Base-by-base conservation (phyloP, 2,797 vertebrate genomes). In the Characodon lateralis region DNA sequence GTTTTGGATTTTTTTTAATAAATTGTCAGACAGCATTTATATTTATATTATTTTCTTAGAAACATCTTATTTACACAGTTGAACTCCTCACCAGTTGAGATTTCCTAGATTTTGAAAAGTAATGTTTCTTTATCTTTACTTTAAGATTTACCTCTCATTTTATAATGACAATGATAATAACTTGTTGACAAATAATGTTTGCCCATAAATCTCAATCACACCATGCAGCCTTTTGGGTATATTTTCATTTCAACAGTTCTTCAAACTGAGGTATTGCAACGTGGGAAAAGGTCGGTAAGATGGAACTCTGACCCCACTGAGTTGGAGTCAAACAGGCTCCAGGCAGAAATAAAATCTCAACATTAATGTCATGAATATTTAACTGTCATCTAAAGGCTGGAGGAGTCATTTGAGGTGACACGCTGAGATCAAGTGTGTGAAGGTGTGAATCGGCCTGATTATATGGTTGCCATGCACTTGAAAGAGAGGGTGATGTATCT, bases 401-500 rank as follows among this genome's bases (percentile, higher is more conserved):
- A 35, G 88, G 76, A 90, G 86, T 73, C 43, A 82, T 72, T 80
- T 91, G 89, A 92, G 72, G 85, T 88, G 85, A 88, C 87, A 80
- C 84, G 78, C 87, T 89, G 91, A 92, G 94, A 95, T 95, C 93
- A 94, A 94, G 92, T 94, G 93, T 94, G 92, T 89, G 86, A 85
- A 93, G 90, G 95, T 94, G 95, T 92, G 94, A 95, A 91, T 90
- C 88, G 1, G 80, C 84, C 89, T 9, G 85, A 92, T 95, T 95
- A 95, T 95, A 94, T 89, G 92, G 93, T 89, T 83, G 93, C 90
- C 93, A 95, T 96, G 95, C 95, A 95, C 95, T 95, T 96, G 95
- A 95, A 95, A 95, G 95, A 93, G 82, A 87, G 87, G 93, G 94
- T 87, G 94, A 92, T 87, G 94, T 87, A 95, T 95, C 94, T 92